Evolutionary conservation across 1,140 invertebrate species (phyloP).

Genomic region (Calliopsis andreniformis): DNA sequence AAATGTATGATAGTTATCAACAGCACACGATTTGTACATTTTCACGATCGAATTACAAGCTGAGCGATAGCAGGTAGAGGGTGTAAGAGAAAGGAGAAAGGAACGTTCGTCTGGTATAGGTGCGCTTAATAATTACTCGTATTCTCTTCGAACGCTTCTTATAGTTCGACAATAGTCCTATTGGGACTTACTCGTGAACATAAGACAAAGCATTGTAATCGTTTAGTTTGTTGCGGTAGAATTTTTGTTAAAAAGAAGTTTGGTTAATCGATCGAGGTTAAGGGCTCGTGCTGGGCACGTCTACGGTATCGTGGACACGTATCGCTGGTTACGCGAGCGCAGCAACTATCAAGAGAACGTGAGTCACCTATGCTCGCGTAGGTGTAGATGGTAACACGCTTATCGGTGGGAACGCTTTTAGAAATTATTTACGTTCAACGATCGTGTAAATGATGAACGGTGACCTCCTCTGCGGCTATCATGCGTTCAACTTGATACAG

Average conservation of each 20-base stretch:
- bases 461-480: background rate
- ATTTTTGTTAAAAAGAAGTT: too few species aligned
- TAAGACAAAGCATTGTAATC: too few species aligned
- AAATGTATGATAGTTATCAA: too few species aligned
- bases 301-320: background rate
- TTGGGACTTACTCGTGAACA: too few species aligned
- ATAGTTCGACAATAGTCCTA: too few species aligned
- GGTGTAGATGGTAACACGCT: constrained; percentile 51
- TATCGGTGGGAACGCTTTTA: constrained; percentile 45
- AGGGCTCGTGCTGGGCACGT: background rate
- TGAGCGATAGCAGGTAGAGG: background rate
- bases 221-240: too few species aligned
- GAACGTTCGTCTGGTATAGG: background rate
- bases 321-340: constrained; percentile 7
- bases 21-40: too few species aligned
- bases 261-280: background rate
- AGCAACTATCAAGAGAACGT: constrained; percentile 14
- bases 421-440: constrained; percentile 55
- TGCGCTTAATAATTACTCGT: background rate
- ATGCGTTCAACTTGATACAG: background rate
- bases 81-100: constrained; percentile 15
- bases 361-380: constrained; percentile 49
- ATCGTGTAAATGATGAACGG: constrained; percentile 47
- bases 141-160: background rate
- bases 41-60: too few species aligned